These are phyloP conservation scores for Polyodon spathula DNA, from an alignment of 2,113 vertebrate genomes.

Conservation along the genomic window DNA sequence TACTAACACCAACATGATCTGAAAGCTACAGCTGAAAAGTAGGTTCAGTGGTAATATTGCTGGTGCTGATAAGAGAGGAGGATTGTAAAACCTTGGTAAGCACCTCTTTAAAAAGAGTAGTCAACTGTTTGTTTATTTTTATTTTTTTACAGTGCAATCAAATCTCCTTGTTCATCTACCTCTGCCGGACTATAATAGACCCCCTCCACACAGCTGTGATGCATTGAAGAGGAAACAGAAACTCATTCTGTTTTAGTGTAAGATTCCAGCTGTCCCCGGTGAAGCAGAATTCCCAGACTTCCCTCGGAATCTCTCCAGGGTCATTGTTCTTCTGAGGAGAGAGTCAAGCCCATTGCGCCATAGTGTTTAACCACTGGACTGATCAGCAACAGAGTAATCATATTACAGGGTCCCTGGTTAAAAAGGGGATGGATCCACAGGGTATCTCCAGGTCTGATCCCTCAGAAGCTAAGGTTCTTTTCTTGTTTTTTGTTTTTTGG, in stretches of 20 bases:
- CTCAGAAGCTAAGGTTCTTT: slow-evolving; percentile 19
- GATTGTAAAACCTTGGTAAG: too few species aligned
- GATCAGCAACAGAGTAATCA: slow-evolving; percentile 62
- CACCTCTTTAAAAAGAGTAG: too few species aligned
- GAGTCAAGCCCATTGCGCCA: slow-evolving; percentile 37
- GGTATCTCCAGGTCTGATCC: slow-evolving; percentile 55
- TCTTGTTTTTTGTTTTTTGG: slow-evolving; percentile 27
- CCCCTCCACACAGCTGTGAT: slow-evolving; percentile 33
- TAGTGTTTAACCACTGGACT: slow-evolving; percentile 59
- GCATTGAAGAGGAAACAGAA: slow-evolving; percentile 35
- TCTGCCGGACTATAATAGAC: slow-evolving; percentile 24
- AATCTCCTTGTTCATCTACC: slow-evolving; percentile 4
- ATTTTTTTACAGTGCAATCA: too few species aligned
- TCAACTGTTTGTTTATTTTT: too few species aligned
- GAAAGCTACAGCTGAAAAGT: too few species aligned
- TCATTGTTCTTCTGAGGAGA: slow-evolving; percentile 40
- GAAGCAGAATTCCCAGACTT: slow-evolving; percentile 34
- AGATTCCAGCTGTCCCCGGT: slow-evolving; percentile 33
- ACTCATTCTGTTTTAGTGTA: slow-evolving; percentile 22
- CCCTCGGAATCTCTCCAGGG: slow-evolving; percentile 21
- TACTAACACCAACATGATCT: too few species aligned
- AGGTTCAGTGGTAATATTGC: too few species aligned
- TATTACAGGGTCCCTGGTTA: slow-evolving; percentile 61
- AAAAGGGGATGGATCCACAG: slow-evolving; percentile 42
- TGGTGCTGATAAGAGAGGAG: too few species aligned